Conservation (phyloP, 2,797 vertebrate genomes). For the Lagorchestes hirsutus region DNA sequence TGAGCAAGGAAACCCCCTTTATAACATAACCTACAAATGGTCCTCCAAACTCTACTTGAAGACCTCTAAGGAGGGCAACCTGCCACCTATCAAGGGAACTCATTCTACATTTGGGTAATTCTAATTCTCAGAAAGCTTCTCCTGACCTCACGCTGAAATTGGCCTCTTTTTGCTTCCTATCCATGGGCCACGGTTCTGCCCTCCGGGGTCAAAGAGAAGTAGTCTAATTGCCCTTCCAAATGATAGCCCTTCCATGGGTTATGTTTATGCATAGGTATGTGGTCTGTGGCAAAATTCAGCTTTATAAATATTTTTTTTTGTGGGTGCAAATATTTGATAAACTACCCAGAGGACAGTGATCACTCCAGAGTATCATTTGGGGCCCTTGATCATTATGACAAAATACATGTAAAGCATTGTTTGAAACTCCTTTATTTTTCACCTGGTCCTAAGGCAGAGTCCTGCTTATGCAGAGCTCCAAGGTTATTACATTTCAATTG, state of each 20-base stretch:
- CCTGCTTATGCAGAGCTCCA: not conserved
- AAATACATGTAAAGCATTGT: not conserved
- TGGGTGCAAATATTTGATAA: not conserved
- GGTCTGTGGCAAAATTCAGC: not conserved
- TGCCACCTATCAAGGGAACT: not conserved
- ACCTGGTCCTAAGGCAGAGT: not conserved
- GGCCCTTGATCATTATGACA: not conserved
- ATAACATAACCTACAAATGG: not conserved
- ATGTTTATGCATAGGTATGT: not conserved
- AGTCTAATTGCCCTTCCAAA: not conserved
- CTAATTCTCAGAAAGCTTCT: not conserved
- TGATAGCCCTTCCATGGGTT: not conserved
- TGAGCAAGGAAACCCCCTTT: not conserved
- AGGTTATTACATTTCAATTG: not conserved
- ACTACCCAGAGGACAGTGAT: not conserved
- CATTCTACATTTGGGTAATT: not conserved
- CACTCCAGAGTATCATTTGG: not conserved
- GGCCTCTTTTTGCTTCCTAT: not conserved
- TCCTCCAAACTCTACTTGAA: not conserved
- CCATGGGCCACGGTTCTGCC: not conserved
- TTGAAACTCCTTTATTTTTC: not conserved
- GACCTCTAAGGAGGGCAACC: not conserved
- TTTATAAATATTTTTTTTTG: not conserved
- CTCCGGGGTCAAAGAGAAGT: not conserved
- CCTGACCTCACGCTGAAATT: not conserved